A percentile compares a stretch with the other conserved stretches of the same genome.
These are phyloP conservation scores for Halocynthia roretzi DNA, from an alignment of 23 tunicate genomes.

Conservation along the genomic window DNA sequence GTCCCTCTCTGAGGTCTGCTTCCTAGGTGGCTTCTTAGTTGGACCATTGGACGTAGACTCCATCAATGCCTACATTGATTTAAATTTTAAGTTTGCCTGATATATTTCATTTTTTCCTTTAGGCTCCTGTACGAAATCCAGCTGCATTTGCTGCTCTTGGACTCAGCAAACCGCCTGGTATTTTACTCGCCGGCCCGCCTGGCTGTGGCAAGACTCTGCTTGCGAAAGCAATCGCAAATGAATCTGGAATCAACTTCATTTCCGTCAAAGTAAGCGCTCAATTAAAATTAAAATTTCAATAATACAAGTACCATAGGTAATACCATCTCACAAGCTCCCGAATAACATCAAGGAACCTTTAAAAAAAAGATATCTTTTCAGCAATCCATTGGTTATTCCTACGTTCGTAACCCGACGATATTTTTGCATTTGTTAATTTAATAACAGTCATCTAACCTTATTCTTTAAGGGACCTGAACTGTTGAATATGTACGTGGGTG, in stretches of 20 bases:
- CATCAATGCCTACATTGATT: no score
- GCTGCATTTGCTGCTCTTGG: slow-evolving; percentile 63
- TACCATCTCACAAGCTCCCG: no score
- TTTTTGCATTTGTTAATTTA: not conserved
- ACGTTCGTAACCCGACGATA: not conserved
- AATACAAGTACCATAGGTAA: not conserved
- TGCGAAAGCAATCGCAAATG: slow-evolving; percentile 89
- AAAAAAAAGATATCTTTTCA: not conserved
- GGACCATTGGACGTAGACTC: no score
- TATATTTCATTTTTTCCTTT: not conserved
- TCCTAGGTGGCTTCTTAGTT: no score
- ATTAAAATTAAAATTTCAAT: not conserved
- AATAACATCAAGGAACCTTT: not conserved
- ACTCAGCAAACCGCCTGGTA: slow-evolving; percentile 62
- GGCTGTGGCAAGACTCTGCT: slow-evolving; percentile 94
- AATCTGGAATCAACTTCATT: slow-evolving; percentile 84
- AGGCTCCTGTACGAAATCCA: slow-evolving; percentile 87
- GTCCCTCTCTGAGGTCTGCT: no score
- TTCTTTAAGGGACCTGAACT: slow-evolving; percentile 67
- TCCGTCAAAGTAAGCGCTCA: slow-evolving; percentile 45
- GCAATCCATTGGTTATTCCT: not conserved
- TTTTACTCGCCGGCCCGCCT: slow-evolving; percentile 86
- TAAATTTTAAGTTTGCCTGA: no score
- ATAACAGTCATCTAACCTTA: not conserved
- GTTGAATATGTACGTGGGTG: slow-evolving; percentile 94